Percentiles rank a stretch among this genome's conserved stretches.
Evolutionary conservation across 2,113 vertebrate species (phyloP).

Genomic region (Odontophorus gujanensis): DNA sequence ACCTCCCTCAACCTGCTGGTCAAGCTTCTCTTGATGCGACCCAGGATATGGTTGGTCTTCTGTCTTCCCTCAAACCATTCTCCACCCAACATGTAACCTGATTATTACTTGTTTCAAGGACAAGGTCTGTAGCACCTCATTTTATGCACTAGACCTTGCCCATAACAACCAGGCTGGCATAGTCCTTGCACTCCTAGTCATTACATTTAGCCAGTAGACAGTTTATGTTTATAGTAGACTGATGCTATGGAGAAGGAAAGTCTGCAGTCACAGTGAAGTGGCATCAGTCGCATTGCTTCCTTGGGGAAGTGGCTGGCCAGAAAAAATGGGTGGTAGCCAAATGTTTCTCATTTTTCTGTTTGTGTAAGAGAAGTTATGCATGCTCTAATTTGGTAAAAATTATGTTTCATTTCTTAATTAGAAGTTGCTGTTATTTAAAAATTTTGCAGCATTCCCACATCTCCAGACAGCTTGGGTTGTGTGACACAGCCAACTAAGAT

Average conservation of each 20-base stretch:
- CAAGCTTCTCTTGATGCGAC: no score
- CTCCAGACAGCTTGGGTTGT: constrained; percentile 47
- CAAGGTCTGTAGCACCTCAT: no score
- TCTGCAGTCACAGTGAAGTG: not conserved
- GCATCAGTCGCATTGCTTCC: not conserved
- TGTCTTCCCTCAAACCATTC: no score
- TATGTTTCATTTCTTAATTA: constrained; percentile 22
- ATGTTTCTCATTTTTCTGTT: constrained; percentile 4
- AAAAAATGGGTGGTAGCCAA: not conserved
- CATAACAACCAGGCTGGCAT: no score
- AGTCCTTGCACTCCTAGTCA: no score
- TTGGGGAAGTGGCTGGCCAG: not conserved
- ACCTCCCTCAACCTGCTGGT: no score
- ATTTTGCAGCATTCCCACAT: constrained; percentile 43
- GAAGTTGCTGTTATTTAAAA: constrained; percentile 46
- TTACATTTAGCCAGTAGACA: not conserved
- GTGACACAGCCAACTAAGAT: constrained; percentile 30
- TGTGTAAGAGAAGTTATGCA: not conserved
- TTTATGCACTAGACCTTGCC: no score
- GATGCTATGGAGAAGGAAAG: not conserved
- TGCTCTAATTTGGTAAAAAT: constrained; percentile 20
- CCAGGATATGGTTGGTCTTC: no score
- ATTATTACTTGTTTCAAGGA: no score
- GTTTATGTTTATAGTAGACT: not conserved
- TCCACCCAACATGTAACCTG: no score